A percentile compares a stretch with the other conserved stretches of the same genome.
phyloP scores from a whole-genome alignment of 2,888 invertebrate species.

The Cotesia congregata region DNA sequence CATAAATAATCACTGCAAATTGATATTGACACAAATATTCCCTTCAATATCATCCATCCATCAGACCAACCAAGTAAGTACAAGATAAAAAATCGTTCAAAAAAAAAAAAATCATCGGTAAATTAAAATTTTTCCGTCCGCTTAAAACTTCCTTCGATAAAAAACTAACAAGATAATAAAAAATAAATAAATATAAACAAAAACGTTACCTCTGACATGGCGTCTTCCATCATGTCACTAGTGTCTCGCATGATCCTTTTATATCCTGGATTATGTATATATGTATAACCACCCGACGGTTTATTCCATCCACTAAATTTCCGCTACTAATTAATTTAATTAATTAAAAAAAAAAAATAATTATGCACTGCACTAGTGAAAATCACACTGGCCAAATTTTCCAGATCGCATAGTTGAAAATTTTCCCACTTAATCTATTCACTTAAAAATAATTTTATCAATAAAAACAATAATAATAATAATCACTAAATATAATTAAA shows the following conservation, averaged over 20 bases:
- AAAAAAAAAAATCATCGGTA: too few species aligned
- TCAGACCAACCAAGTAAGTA: too few species aligned
- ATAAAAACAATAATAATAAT: not conserved
- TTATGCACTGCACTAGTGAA: too few species aligned
- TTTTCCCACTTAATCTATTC: not conserved
- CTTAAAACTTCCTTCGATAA: not conserved
- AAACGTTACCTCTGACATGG: conserved; percentile 62
- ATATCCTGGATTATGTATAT: conserved; percentile 25
- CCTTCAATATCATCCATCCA: too few species aligned
- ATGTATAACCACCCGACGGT: conserved; percentile 27
- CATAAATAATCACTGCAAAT: too few species aligned
- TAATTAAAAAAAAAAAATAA: not conserved
- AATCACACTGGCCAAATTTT: too few species aligned
- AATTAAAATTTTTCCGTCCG: not conserved
- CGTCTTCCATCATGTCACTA: conserved; percentile 65
- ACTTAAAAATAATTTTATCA: not conserved
- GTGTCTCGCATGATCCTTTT: conserved; percentile 52
- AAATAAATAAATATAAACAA: conserved; percentile 26
- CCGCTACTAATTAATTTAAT: conserved; percentile 25
- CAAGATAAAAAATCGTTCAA: too few species aligned
- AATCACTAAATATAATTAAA: conserved; percentile 22
- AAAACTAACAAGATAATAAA: conserved; percentile 5
- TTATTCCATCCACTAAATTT: conserved; percentile 28
- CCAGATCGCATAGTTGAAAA: too few species aligned
- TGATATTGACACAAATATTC: too few species aligned